Evolutionary conservation across 2,888 invertebrate genomes (phyloP), one percentile per base, ranked within the genome.

Genomic region (Agrochola litura): DNA sequence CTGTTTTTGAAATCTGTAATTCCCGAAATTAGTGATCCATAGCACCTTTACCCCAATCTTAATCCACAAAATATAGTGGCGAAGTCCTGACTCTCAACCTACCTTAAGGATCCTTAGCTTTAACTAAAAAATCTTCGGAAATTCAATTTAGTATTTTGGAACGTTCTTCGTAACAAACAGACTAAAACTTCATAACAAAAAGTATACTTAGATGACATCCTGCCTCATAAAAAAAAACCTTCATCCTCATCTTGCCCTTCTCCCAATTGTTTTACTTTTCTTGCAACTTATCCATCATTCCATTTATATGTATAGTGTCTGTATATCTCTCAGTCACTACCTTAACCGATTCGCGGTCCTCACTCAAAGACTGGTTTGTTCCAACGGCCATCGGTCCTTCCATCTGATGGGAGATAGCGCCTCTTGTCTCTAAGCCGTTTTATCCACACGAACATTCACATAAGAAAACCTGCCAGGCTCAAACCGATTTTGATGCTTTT

Each of bases 281-380:
- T 70, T 10, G 22, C 25, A 14, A 56, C 61, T 78, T 37, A 25
- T 56, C 37, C 25, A n/a, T 43, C 52, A 56, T 56, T 79, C 10
- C 5, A 19, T 76, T 41, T 69, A 77, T 58, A 56, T 69, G 14
- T 19, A 58, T 37, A 14, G 22, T 6, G 6, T 41, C 9, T 49
- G 19, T 58, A 52, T 52, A 52, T 41, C 41, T 54, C 41, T 37
- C 16, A 49, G 14, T 14, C 30, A 60, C 76, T 54, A 6, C 25
- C 37, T 69, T 49, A 49, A 14, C n/a, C 19, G 56, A 78, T 43
- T 65, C 30, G 19, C 78, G 22, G 70, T 58, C 65, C 52, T 65
- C 58, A 71, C 46, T 54, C 12, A 46, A 79, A 66, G 54, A 79
- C 78, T 30, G 78, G 78, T 79, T 79, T 78, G 79, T 65, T 37